Evolutionary conservation across 2,888 invertebrate genomes (phyloP), one percentile per base, ranked within the genome.

Genomic region (Aproaerema taeniolella): DNA sequence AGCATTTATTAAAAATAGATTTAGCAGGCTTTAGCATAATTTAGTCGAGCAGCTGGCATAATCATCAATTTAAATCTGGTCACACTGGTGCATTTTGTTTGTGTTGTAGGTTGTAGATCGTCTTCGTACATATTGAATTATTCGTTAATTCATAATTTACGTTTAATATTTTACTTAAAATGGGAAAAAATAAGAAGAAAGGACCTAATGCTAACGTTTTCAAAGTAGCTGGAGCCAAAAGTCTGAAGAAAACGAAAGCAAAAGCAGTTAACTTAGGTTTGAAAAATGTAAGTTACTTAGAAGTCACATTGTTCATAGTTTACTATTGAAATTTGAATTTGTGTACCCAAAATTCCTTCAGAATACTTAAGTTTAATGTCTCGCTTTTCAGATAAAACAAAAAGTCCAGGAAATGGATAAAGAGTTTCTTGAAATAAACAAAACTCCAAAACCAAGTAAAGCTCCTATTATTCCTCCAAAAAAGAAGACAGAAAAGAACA

Each of bases 171-270:
- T 31, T 38, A 2, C 10, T 3, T 28, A 29, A 59, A 31, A 82
- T 83, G 83, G 82, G 76, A 9, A 83, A 81, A 66, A 79, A 77
- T 32, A 81, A 77, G 43, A 80, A 76, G 44, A 80, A 77, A 46
- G 75, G 77, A 9, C 44, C 59, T 3, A 82, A 79, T 47, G 69
- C 66, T 1, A 85, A 83, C 47, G 77, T 86, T 10, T 85, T 86
- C 38, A 86, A 85, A 65, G 80, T 86, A 15, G 85, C 78, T 14
- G 83, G 85, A 41, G 85, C 85, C 10, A 86, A 86, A 56, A 86
- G 85, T 48, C 64, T 86, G 12, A 86, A 83, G 61, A 85, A 83
- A 69, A 63, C 76, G 0, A 86, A 85, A 58, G 69, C 83, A 1
- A 85, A 85, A 60, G 67, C 73, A 12, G 83, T 86, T 0, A 82